Evolutionary conservation across 2,888 invertebrate species (phyloP).

Genomic region (Notocelia uddmanniana): DNA sequence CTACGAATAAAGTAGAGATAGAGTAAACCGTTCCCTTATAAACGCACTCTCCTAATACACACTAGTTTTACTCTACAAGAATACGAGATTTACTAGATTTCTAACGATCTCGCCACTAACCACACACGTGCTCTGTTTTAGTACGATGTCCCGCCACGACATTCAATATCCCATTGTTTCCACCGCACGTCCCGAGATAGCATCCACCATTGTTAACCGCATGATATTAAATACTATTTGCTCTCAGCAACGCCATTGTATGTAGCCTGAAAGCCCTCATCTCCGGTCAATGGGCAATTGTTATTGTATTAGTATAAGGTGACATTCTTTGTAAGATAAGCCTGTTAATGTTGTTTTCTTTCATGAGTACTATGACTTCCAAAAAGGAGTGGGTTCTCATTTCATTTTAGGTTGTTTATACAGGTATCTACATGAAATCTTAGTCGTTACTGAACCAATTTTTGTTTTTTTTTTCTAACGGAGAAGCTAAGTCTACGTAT

Average conservation of each 20-base stretch:
- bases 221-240: slow-evolving; percentile 28
- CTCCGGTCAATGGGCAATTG: slow-evolving; percentile 21
- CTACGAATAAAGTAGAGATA: too few species aligned
- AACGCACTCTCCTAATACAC: too few species aligned
- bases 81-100: too few species aligned
- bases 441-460: neutral
- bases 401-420: neutral
- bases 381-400: neutral
- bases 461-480: too few species aligned
- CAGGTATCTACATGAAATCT: neutral
- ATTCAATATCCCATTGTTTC: slow-evolving; percentile 32
- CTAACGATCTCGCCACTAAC: neutral
- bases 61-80: too few species aligned
- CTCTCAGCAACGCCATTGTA: slow-evolving; percentile 15
- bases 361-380: neutral
- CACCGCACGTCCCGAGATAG: slow-evolving; percentile 13
- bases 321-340: slow-evolving; percentile 12
- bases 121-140: slow-evolving; percentile 3
- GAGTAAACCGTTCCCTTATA: too few species aligned
- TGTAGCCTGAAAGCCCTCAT: slow-evolving; percentile 5
- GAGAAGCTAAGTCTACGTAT: too few species aligned
- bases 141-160: slow-evolving; percentile 12
- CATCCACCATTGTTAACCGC: slow-evolving; percentile 20
- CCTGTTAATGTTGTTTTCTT: neutral
- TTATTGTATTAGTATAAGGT: slow-evolving; percentile 4